Evolutionary conservation across 1,140 invertebrate species (phyloP), one percentile per base, ranked within the genome.

Genomic region (Lordiphosa collinella): DNA sequence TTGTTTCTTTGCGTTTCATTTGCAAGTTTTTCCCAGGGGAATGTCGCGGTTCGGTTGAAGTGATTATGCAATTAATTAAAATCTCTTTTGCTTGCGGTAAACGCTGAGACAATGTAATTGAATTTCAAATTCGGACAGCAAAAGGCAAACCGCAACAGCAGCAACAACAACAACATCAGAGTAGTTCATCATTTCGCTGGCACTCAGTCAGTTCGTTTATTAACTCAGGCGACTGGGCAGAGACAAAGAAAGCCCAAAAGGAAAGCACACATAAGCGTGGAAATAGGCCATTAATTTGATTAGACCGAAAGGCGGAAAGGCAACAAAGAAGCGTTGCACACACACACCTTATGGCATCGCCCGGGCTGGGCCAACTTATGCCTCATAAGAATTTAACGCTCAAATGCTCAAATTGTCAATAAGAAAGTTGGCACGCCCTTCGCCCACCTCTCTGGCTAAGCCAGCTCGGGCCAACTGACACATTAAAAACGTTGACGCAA

Each of bases 401-500:
- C 64, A 73, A 84, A 84, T 78, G 63, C 78, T 84, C 78, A 84
- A 84, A 82, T 82, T 82, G 78, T 78, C 78, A 82, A 82, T 82
- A 82, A 82, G 78, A 76, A 82, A 68, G 54, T 84, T 78, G 78
- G 58, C 69, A 71, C 59, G 63, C 62, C 72, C 66, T 46, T 49
- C 29, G 3, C 29, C n/a, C 13, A 32, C 9, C 13, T 12, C 16
- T 53, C 31, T 53, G 67, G 59, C 75, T 80, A 62, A 71, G 58
- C 58, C 55, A 40, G 54, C 54, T 84, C 78, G 69, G 62, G 57
- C 44, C 29, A 35, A 38, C 46, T 5, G 25, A 40, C 40, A 61
- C 75, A 78, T 78, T 84, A 69, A 82, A 63, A 25, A 25, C 49
- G 35, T 22, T 22, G 36, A 38, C 34, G 46, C 62, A 37, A 70